Percentiles rank a stretch among this genome's conserved stretches.
These are phyloP conservation scores for Cyprinus carpio DNA, from an alignment of 2,113 vertebrate species.

Conservation along the genomic window DNA sequence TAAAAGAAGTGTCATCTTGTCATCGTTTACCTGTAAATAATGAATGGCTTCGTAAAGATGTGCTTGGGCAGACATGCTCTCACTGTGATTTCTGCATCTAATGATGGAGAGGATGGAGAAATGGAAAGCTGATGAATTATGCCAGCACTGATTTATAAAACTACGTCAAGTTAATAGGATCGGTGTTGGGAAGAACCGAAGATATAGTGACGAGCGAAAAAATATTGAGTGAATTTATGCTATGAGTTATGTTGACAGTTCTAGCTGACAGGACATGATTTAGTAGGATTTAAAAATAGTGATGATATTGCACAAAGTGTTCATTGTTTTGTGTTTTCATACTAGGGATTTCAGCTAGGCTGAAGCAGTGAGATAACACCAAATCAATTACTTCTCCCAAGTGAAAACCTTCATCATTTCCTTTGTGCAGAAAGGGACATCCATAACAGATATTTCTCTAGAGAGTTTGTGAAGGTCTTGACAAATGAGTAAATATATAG, in stretches of 20 bases:
- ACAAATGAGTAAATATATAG: neutral
- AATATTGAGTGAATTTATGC: neutral
- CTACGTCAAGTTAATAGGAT: conserved; percentile 14
- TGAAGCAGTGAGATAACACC: neutral
- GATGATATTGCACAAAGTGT: neutral
- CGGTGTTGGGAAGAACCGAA: neutral
- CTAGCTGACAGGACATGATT: conserved; percentile 3
- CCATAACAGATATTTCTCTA: neutral
- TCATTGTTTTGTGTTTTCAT: neutral
- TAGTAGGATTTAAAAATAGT: conserved; percentile 13
- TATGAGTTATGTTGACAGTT: conserved; percentile 8
- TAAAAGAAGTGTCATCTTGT: conserved; percentile 4
- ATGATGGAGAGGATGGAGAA: neutral
- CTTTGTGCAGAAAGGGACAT: neutral
- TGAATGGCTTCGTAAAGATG: conserved; percentile 13
- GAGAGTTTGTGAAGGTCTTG: neutral
- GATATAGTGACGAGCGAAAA: neutral
- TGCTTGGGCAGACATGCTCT: neutral
- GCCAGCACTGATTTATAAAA: neutral
- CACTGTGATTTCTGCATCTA: neutral
- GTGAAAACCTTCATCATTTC: neutral
- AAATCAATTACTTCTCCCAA: neutral
- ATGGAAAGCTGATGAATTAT: conserved; percentile 17
- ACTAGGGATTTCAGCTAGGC: neutral
- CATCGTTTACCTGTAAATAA: conserved; percentile 15